phyloP scores from a whole-genome alignment of 2,113 vertebrate species.

The mouse (Mus musculus) region DNA sequence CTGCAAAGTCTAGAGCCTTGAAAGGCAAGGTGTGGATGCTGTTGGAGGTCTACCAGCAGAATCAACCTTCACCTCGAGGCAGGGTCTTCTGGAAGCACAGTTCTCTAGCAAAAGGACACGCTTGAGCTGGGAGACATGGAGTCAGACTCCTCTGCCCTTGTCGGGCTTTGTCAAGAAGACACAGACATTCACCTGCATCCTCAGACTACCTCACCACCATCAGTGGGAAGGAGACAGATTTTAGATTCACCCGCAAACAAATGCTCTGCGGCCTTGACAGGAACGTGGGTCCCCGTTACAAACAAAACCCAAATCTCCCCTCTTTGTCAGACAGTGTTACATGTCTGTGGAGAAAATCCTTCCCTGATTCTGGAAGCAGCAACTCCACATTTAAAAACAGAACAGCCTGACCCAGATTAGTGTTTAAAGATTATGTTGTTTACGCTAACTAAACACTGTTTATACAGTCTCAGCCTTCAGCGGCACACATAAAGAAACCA shows the following conservation, averaged over 20 bases:
- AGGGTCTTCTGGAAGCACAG: slow-evolving; percentile 90
- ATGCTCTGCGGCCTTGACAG: fast-evolving
- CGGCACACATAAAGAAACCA: background rate
- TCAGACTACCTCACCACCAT: fast-evolving
- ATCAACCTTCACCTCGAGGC: slow-evolving; percentile 90
- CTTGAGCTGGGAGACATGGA: slow-evolving; percentile 90
- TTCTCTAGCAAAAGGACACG: slow-evolving; percentile 92
- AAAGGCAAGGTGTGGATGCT: slow-evolving; percentile 82
- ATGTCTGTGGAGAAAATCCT: background rate
- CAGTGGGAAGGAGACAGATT: background rate
- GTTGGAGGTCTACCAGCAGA: slow-evolving; percentile 89
- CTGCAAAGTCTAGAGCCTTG: slow-evolving; percentile 56
- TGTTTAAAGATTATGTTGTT: background rate
- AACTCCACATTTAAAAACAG: background rate
- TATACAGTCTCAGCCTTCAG: background rate
- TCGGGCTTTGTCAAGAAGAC: background rate
- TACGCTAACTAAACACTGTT: background rate
- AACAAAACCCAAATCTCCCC: background rate
- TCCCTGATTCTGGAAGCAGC: background rate
- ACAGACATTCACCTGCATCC: fast-evolving
- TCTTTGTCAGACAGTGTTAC: background rate
- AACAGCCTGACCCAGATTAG: background rate
- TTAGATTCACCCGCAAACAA: background rate
- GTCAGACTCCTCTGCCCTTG: background rate
- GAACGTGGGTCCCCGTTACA: background rate